Conservation (phyloP, 64 coral and sea anemone species). For the Montipora capricornis region DNA sequence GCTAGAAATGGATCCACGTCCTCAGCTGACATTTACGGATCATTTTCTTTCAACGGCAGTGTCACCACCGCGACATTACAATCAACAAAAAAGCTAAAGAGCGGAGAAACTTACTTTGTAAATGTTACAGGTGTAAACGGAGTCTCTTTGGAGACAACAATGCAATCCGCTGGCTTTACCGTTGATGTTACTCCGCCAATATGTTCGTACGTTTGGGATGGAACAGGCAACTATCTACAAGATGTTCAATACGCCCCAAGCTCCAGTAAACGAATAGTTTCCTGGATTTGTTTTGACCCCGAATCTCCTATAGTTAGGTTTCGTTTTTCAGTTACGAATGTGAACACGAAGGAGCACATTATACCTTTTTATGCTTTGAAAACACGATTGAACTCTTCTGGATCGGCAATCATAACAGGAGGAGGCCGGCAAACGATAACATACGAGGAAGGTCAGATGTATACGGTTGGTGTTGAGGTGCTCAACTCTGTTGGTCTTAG, state of each 20-base stretch:
- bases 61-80: constrained; percentile 13
- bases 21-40: constrained; percentile 28
- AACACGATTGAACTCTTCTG: constrained; percentile 31
- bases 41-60: constrained; percentile 42
- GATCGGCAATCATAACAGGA: constrained; percentile 69
- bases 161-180: constrained; percentile 74
- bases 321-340: constrained; percentile 78
- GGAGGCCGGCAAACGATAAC: constrained; percentile 55
- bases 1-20: background rate
- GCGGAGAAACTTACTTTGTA: constrained; percentile 69
- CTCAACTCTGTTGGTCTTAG: constrained; percentile 76
- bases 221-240: background rate
- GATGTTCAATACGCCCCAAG: constrained; percentile 60
- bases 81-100: constrained; percentile 21
- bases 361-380: constrained; percentile 78
- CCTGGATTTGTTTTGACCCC: constrained; percentile 78
- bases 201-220: constrained; percentile 81
- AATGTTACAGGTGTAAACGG: constrained; percentile 83
- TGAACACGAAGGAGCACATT: constrained; percentile 34
- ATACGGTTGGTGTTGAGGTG: constrained; percentile 77
- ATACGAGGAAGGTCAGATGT: constrained; percentile 63
- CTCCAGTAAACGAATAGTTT: constrained; percentile 54
- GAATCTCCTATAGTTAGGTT: constrained; percentile 68
- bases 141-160: constrained; percentile 38
- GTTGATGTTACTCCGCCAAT: constrained; percentile 80